Evolutionary conservation across 92 coral and sea anemone genomes (phyloP).

Genomic region (Epizoanthus rinbou): DNA sequence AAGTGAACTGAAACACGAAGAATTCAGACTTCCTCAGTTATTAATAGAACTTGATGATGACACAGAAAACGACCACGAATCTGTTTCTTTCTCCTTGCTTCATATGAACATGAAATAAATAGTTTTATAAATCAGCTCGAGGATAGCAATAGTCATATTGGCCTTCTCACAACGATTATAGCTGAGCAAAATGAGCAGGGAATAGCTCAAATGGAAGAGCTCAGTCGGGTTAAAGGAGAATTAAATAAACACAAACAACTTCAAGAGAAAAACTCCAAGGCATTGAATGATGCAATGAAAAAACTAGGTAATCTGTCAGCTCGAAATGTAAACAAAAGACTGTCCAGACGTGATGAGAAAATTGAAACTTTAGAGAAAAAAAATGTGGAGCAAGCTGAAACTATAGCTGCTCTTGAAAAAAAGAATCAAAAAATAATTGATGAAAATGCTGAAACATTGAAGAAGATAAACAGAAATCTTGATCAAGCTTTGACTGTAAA

Average conservation of each 20-base stretch:
- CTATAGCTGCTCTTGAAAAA: conserved; percentile 13
- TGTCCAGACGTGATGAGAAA: background rate
- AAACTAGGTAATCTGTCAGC: conserved; percentile 24
- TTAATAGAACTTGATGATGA: background rate
- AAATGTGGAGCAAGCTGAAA: conserved; percentile 11
- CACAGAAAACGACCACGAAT: no score
- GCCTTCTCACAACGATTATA: conserved; percentile 23
- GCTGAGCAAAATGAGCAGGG: conserved; percentile 4
- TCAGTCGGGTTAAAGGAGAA: conserved; percentile 10
- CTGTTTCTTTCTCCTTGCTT: background rate
- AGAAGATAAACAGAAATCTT: background rate
- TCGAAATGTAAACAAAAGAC: conserved; percentile 26
- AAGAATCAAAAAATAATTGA: conserved; percentile 9
- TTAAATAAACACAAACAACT: conserved; percentile 2
- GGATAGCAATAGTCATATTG: conserved; percentile 24
- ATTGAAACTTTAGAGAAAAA: no score
- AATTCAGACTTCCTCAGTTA: conserved; percentile 10
- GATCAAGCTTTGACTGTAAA: conserved; percentile 3
- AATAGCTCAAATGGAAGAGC: conserved; percentile 5
- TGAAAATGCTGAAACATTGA: background rate
- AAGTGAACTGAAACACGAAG: background rate
- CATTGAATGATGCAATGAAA: conserved; percentile 15
- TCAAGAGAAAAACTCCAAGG: background rate
- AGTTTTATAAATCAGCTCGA: conserved; percentile 7
- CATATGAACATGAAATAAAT: conserved; percentile 14